Conservation (phyloP, 2,797 vertebrate species). For the Manis crassicaudata region DNA sequence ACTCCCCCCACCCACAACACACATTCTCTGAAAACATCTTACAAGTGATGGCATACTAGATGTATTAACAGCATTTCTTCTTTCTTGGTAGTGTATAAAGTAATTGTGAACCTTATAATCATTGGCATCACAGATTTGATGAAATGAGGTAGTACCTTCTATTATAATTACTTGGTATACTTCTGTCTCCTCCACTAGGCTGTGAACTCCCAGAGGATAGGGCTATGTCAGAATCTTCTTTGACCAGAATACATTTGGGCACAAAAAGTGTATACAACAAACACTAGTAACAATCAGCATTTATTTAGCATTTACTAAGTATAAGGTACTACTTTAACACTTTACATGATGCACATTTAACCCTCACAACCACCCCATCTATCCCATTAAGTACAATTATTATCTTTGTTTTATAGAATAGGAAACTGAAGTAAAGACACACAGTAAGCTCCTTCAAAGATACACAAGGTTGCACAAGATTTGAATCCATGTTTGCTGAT, state of each 20-base stretch:
- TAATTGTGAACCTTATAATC: constrained; percentile 3
- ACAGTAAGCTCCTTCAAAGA: constrained; percentile 44
- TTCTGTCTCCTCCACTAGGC: neutral
- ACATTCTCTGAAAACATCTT: constrained; percentile 50
- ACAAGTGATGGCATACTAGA: neutral
- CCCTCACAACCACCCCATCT: neutral
- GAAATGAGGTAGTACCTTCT: neutral
- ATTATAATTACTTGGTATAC: constrained; percentile 18
- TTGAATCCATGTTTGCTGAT: neutral
- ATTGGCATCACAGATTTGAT: neutral
- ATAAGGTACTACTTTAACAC: neutral
- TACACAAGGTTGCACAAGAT: constrained; percentile 6
- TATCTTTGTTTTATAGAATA: neutral
- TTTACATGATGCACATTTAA: neutral
- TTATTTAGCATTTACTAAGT: constrained; percentile 39
- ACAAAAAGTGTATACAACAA: constrained; percentile 23
- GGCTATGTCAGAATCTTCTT: neutral
- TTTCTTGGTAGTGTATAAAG: neutral
- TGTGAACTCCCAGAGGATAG: neutral
- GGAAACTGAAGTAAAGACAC: neutral
- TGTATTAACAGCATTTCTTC: constrained; percentile 27
- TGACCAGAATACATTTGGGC: neutral
- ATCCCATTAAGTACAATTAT: neutral
- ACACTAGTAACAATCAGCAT: neutral
- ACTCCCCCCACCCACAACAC: neutral